Percentiles rank a stretch among this genome's conserved stretches.
Evolutionary conservation across 2,888 invertebrate species (phyloP).

Genomic region (Nebria brevicollis): DNA sequence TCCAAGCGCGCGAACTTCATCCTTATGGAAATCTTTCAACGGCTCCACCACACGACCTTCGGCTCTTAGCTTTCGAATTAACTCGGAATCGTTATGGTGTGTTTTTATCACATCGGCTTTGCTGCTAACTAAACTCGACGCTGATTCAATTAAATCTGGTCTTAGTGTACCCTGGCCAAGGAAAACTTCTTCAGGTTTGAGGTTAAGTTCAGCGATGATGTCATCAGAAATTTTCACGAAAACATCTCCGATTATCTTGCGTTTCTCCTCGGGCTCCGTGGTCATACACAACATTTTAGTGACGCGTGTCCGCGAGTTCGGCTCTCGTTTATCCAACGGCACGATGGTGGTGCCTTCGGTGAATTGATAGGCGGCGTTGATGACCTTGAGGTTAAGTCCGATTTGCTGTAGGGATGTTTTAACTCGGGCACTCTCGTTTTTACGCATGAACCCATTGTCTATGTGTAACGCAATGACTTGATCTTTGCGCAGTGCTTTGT

Average conservation of each 20-base stretch:
- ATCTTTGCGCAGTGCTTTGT: slow-evolving; percentile 87
- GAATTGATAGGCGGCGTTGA: slow-evolving; percentile 78
- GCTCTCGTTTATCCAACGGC: slow-evolving; percentile 66
- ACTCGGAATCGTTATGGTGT: slow-evolving; percentile 98
- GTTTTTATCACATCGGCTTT: slow-evolving; percentile 98
- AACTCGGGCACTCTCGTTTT: slow-evolving; percentile 91
- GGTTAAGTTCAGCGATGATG: slow-evolving; percentile 84
- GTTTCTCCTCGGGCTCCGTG: slow-evolving; percentile 95
- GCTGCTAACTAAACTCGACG: slow-evolving; percentile 79
- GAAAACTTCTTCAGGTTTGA: slow-evolving; percentile 92
- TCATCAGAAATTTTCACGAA: slow-evolving; percentile 96
- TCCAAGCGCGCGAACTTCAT: slow-evolving; percentile 92
- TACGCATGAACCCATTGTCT: slow-evolving; percentile 99
- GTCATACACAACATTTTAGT: slow-evolving; percentile 89
- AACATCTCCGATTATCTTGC: slow-evolving; percentile 98
- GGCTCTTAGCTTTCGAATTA: slow-evolving; percentile 80
- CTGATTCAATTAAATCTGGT: slow-evolving; percentile 98
- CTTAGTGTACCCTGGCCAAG: slow-evolving; percentile 95
- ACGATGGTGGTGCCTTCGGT: slow-evolving; percentile 81
- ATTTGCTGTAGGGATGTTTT: slow-evolving; percentile 83
- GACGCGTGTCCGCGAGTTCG: slow-evolving; percentile 68
- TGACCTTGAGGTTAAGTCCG: slow-evolving; percentile 80
- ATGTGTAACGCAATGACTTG: slow-evolving; percentile 97
- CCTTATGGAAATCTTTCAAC: slow-evolving; percentile 98
- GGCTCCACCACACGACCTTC: slow-evolving; percentile 95